Evolutionary conservation across 2,797 vertebrate genomes (phyloP), one percentile per base, ranked within the genome.

Genomic region (Rhinella marina): DNA sequence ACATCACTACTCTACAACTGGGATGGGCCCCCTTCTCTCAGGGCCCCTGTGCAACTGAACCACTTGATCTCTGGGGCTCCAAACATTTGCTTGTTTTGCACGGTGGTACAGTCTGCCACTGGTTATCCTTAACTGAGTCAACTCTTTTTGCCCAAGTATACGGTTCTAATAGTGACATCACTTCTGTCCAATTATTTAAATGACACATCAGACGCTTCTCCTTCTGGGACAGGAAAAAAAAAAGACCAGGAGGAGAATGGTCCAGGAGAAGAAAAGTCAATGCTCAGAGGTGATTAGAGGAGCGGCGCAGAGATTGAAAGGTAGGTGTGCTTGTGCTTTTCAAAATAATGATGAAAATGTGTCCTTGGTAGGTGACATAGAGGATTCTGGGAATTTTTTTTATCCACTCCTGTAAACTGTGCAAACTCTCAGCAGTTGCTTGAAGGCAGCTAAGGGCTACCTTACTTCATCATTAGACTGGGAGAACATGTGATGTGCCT

Each of bases 391-490:
- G 91, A 82, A 0, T 29, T 91, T 75, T 32, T 32, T 61, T 87
- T 48, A 3, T 87, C 23, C 61, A 29, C 68, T 21, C 80, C 29
- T 84, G 59, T 77, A 82, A 89, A 70, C 29, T 90, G 32, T 82
- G 88, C 66, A 91, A 25, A 48, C 3, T 91, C 17, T 82, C 86
- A 88, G 85, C 32, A 90, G 73, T 84, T 90, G 86, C 82, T 92
- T 48, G 81, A 90, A 82, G 81, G 90, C 86, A 91, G 88, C 91
- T 86, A 85, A 78, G 87, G 80, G 90, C 85, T 90, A 66, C 7
- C 16, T 88, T 92, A 87, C 88, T 90, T 92, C 88, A 93, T 92
- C 86, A 88, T 93, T 92, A 92, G 72, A 25, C 56, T 86, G 82
- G 81, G 90, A 90, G 90, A 90, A 54, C 57, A 57, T 78, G 50